A percentile compares a stretch with the other conserved stretches of the same genome.
phyloP scores from a whole-genome alignment of 2,797 vertebrate species.

The Cossypha heuglini region DNA sequence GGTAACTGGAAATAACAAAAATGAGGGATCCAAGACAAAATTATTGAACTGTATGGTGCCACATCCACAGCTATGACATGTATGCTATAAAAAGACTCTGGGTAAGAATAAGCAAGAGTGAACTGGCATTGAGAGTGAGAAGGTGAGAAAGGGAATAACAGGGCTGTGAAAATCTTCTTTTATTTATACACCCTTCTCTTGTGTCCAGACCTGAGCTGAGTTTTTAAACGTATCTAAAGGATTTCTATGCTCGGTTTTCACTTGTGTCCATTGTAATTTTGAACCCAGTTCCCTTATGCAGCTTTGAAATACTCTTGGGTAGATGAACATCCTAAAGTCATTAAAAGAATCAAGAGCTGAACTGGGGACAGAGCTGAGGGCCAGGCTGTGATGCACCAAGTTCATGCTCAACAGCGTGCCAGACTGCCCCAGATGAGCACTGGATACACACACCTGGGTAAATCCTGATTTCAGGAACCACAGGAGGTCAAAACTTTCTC shows the following conservation, averaged over 20 bases:
- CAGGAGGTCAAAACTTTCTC: not conserved
- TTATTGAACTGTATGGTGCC: not conserved
- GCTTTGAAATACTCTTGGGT: not conserved
- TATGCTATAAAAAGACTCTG: not conserved
- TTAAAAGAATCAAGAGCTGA: not conserved
- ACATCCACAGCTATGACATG: not conserved
- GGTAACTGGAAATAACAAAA: not conserved
- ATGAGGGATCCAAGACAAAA: not conserved
- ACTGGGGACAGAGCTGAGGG: not conserved
- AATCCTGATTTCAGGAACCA: not conserved
- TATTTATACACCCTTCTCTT: not conserved
- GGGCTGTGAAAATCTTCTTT: not conserved
- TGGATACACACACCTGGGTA: not conserved
- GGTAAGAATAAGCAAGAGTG: not conserved
- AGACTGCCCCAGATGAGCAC: not conserved
- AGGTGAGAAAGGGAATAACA: not conserved
- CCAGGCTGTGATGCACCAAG: not conserved
- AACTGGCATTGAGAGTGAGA: not conserved
- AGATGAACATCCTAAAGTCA: not conserved
- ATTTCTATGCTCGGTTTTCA: not conserved
- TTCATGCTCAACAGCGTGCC: fast-evolving
- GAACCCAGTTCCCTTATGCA: not conserved
- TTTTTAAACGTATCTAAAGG: not conserved
- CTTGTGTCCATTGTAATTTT: not conserved
- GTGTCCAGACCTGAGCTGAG: not conserved